A percentile compares a stretch with the other conserved stretches of the same genome.
Evolutionary conservation across 2,888 invertebrate genomes (phyloP).

Genomic region (Anaspis maculata): DNA sequence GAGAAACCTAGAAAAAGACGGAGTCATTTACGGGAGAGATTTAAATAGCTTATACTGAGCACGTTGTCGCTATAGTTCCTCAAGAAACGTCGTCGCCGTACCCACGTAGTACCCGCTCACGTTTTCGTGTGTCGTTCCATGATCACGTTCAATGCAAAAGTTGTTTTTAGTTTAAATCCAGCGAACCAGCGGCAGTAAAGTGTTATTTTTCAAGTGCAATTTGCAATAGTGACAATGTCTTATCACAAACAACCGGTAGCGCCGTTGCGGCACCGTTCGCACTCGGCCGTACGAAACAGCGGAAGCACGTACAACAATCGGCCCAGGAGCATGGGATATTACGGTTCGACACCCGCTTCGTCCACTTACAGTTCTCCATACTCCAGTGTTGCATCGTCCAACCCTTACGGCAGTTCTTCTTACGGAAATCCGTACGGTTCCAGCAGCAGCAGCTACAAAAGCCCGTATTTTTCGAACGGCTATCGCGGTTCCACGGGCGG

Average conservation of each 20-base stretch:
- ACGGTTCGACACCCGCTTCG: slow-evolving; percentile 19
- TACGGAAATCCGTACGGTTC: slow-evolving; percentile 4
- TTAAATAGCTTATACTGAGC: slow-evolving; percentile 24
- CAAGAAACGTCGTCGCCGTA: too few relatives aligned
- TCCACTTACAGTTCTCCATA: slow-evolving; percentile 23
- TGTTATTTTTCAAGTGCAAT: too few relatives aligned
- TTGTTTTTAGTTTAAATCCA: too few relatives aligned
- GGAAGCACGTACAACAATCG: slow-evolving; percentile 25
- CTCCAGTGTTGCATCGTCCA: slow-evolving; percentile 18
- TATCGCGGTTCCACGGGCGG: slow-evolving; percentile 49
- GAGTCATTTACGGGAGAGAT: slow-evolving; percentile 21
- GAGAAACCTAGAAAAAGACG: slow-evolving; percentile 20
- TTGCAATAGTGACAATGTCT: too few relatives aligned
- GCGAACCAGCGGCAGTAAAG: too few relatives aligned
- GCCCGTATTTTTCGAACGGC: slow-evolving; percentile 43
- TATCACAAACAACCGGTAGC: slow-evolving; percentile 32
- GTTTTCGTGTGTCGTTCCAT: too few relatives aligned
- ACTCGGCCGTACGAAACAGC: slow-evolving; percentile 30
- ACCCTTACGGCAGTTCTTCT: slow-evolving; percentile 31
- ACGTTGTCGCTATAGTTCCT: too few relatives aligned
- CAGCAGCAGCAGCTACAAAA: slow-evolving; percentile 35
- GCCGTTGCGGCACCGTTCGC: slow-evolving; percentile 34
- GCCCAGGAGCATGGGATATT: slow-evolving; percentile 33
- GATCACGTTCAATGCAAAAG: too few relatives aligned
- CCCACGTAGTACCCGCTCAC: too few relatives aligned